phyloP scores from a whole-genome alignment of 2,888 invertebrate genomes.

The Lasioglossum leucozonium region DNA sequence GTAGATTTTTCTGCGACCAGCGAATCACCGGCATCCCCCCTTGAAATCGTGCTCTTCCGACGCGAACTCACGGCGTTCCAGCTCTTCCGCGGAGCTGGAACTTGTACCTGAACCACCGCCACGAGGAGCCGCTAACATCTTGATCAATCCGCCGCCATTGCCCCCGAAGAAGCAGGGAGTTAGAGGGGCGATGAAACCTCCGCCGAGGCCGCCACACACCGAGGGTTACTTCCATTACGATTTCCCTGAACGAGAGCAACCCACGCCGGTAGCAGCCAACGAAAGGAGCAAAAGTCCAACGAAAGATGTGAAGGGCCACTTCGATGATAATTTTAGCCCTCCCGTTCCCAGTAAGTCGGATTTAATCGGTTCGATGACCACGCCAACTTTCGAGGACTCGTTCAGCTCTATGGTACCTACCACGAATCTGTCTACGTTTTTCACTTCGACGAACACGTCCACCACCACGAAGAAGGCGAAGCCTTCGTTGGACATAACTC shows the following conservation, averaged over 20 bases:
- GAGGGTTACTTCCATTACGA: conserved; percentile 86
- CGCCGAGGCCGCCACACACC: conserved; percentile 87
- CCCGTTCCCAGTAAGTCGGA: conserved; percentile 74
- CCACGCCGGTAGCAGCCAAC: conserved; percentile 66
- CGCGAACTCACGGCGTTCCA: conserved; percentile 79
- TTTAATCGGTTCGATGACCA: conserved; percentile 60
- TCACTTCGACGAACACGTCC: conserved; percentile 71
- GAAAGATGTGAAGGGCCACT: conserved; percentile 84
- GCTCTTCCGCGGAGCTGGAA: conserved; percentile 82
- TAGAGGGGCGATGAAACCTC: conserved; percentile 87
- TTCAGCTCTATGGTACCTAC: conserved; percentile 79
- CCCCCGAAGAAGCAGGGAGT: conserved; percentile 89
- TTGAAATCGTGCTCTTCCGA: conserved; percentile 80
- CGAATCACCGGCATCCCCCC: conserved; percentile 80
- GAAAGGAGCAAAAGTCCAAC: conserved; percentile 84
- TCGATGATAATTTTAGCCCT: conserved; percentile 82
- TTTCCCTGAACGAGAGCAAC: conserved; percentile 85
- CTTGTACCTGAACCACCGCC: conserved; percentile 89
- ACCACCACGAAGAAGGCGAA: conserved; percentile 73
- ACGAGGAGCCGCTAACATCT: conserved; percentile 87
- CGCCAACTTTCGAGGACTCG: conserved; percentile 80
- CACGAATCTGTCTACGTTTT: conserved; percentile 77
- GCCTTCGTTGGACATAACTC: conserved; percentile 89
- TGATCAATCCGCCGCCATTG: conserved; percentile 90
- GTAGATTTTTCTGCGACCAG: conserved; percentile 78